Conservation (phyloP, 2,888 invertebrate genomes). For the Sisyra terminalis region DNA sequence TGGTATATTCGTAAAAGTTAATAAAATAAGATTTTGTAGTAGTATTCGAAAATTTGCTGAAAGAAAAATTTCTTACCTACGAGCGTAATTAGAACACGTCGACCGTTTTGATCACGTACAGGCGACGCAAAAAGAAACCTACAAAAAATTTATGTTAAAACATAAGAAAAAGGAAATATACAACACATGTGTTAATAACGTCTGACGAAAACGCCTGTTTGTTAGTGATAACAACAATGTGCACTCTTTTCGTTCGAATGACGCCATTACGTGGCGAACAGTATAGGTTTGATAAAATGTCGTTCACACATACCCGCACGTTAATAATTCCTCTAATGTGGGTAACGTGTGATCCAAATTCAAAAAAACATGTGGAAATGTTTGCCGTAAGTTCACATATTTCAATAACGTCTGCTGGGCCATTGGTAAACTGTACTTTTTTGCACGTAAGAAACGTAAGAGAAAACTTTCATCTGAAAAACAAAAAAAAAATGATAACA, state of each 20-base stretch:
- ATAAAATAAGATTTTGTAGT: slow-evolving; percentile 3
- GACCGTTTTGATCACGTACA: slow-evolving; percentile 50
- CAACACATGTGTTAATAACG: too few relatives aligned
- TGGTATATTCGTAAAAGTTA: slow-evolving; percentile 12
- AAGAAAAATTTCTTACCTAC: slow-evolving; percentile 30
- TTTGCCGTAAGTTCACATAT: slow-evolving; percentile 55
- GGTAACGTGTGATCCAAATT: slow-evolving; percentile 47
- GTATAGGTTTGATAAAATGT: too few relatives aligned
- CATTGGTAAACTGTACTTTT: slow-evolving; percentile 64
- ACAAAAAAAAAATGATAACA: slow-evolving; percentile 14
- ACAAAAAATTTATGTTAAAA: slow-evolving; percentile 14
- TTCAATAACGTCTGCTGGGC: slow-evolving; percentile 62
- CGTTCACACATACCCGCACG: slow-evolving; percentile 36
- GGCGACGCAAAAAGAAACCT: slow-evolving; percentile 63
- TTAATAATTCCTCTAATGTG: slow-evolving; percentile 43
- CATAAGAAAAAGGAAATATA: not conserved
- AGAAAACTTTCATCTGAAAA: slow-evolving; percentile 52
- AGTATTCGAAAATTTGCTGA: not conserved
- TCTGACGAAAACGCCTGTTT: too few relatives aligned
- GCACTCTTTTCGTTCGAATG: too few relatives aligned
- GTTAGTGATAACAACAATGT: too few relatives aligned
- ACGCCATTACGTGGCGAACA: too few relatives aligned
- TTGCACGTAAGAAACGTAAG: slow-evolving; percentile 55
- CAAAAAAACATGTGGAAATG: slow-evolving; percentile 44
- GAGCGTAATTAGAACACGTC: slow-evolving; percentile 52